These are phyloP conservation scores for Leucosticte australis DNA, from an alignment of 2,113 vertebrate genomes.

Conservation along the genomic window DNA sequence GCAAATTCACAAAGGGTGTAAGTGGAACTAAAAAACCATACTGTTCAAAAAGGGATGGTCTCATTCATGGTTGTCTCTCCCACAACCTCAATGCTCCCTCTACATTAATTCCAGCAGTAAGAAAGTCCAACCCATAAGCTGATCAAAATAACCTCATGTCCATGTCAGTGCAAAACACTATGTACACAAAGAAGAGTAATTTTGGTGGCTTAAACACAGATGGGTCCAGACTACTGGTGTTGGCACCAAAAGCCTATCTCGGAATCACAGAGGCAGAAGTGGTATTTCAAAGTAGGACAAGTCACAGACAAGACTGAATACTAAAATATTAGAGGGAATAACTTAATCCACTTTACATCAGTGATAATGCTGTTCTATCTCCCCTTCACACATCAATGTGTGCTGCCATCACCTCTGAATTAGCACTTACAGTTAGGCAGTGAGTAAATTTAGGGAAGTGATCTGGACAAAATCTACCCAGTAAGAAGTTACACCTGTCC, in stretches of 20 bases:
- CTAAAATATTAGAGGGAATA: background rate
- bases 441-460: background rate
- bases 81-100: background rate
- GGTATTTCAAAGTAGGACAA: background rate
- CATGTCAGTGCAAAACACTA: background rate
- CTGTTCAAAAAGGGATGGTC: background rate
- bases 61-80: background rate
- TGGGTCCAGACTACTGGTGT: background rate
- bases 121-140: background rate
- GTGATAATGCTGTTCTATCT: background rate
- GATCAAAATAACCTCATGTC: background rate
- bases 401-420: background rate
- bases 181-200: background rate
- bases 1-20: background rate
- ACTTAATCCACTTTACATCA: background rate
- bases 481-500: background rate
- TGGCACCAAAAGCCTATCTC: background rate
- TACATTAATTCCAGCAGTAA: background rate
- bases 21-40: background rate
- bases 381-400: background rate
- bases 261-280: background rate
- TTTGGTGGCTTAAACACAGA: background rate
- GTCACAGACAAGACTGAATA: background rate
- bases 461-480: background rate
- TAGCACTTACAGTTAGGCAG: background rate